Evolutionary conservation across 2,797 vertebrate species (phyloP), one percentile per base, ranked within the genome.

Genomic region (Semaprochilodus insignis): DNA sequence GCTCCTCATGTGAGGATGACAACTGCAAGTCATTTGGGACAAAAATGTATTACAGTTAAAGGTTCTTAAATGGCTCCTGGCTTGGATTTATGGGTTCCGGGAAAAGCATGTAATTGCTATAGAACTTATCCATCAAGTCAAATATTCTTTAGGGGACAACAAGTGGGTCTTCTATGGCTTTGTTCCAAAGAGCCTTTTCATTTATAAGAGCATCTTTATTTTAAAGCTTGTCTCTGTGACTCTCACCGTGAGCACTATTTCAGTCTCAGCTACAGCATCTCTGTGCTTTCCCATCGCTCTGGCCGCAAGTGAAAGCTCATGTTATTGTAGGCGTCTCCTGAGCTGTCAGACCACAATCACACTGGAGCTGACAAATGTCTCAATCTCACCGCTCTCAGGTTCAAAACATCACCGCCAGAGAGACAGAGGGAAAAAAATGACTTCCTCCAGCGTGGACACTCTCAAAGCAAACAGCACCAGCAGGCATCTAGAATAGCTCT

Each of bases 341-440:
- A 82, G 74, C 36, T 85, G 80, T 81, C 48, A 77, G 71, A 25
- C 19, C 79, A 55, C 52, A 74, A 69, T 83, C 70, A 27, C 55
- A 25, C 75, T 14, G 77, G 66, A 78, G 25, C 77, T 76, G 74
- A 86, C 77, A 60, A 77, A 86, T 77, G 65, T 66, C 25, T 83
- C 76, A 73, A 82, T 88, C 67, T 44, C 13, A 16, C 25, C 27
- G 63, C 77, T 86, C 57, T 83, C 57, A 36, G 0, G 27, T 75
- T 11, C 62, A 74, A 77, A 40, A 77, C 34, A 52, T 54, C 31
- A n/a, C 21, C 31, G 34, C 1, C 59, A 31, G 60, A 63, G 60
- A n/a, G 21, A 60, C 21, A 1, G 59, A 27, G 11, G 40, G 10
- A 48, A 62, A 62, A 62, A 27, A 27, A 63, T 63, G 2, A 60